These are phyloP conservation scores for Gisinianus flammeolus DNA, from an alignment of 2,888 invertebrate species.

Conservation along the genomic window DNA sequence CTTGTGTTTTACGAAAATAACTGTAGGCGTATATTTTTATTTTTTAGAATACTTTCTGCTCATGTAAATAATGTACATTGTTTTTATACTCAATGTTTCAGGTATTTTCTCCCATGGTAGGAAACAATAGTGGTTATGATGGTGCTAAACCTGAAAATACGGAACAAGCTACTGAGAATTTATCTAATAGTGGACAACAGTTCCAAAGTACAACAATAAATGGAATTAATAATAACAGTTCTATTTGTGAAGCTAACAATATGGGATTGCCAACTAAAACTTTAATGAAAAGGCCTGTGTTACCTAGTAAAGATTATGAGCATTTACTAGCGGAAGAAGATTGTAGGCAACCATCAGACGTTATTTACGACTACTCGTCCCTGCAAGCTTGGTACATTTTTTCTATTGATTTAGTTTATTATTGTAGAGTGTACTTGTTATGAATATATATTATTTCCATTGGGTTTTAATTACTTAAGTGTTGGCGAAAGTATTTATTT, in stretches of 20 bases:
- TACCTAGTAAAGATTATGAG: conserved; percentile 79
- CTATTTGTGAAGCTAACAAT: conserved; percentile 7
- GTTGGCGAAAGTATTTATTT: too few species aligned
- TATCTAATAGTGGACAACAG: conserved; percentile 19
- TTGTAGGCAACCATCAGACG: conserved; percentile 70
- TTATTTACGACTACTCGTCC: conserved; percentile 87
- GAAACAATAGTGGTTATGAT: conserved; percentile 46
- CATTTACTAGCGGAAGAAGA: conserved; percentile 80
- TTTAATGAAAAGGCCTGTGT: conserved; percentile 76
- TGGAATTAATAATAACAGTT: conserved; percentile 21
- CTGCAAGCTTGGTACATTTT: conserved; percentile 76
- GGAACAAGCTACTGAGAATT: conserved; percentile 33
- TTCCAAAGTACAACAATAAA: conserved; percentile 37
- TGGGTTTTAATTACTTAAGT: too few species aligned
- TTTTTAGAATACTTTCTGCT: not conserved
- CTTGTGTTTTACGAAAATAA: too few species aligned
- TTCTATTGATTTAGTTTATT: not conserved
- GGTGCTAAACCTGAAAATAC: conserved; percentile 56
- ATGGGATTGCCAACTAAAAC: conserved; percentile 19
- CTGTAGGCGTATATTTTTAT: not conserved
- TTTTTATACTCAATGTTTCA: conserved; percentile 27
- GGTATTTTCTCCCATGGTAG: conserved; percentile 54
- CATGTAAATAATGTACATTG: too few species aligned
- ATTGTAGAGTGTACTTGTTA: too few species aligned
- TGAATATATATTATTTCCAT: too few species aligned